phyloP scores from a whole-genome alignment of 2,797 vertebrate species.

The Sylvia borin region DNA sequence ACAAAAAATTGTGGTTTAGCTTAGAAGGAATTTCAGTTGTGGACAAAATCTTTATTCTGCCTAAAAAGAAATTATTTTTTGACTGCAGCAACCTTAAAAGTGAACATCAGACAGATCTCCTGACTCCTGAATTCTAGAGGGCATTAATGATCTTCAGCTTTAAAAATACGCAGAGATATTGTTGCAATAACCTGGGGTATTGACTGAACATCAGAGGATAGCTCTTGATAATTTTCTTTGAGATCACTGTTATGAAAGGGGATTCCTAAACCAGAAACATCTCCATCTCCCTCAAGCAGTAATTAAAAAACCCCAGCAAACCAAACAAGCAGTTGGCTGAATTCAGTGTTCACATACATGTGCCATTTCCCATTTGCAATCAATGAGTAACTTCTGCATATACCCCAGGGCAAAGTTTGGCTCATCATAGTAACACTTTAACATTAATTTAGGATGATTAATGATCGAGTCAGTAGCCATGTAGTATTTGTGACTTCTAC shows the following conservation, averaged over 20 bases:
- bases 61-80: not conserved
- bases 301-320: not conserved
- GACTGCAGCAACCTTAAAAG: not conserved
- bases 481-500: constrained; percentile 39
- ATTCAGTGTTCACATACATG: not conserved
- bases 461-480: constrained; percentile 27
- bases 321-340: not conserved
- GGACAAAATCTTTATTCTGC: not conserved
- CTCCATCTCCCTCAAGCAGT: not conserved
- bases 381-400: constrained; percentile 27
- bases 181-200: not conserved
- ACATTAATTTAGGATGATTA: constrained; percentile 51
- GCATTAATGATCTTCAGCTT: not conserved
- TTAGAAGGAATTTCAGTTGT: not conserved
- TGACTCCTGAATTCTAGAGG: not conserved
- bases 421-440: constrained; percentile 33
- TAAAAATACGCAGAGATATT: not conserved
- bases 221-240: not conserved
- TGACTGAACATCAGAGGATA: not conserved
- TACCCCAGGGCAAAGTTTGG: constrained; percentile 16
- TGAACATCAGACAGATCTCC: not conserved
- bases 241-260: not conserved
- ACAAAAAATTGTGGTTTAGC: not conserved
- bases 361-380: not conserved
- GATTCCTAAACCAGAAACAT: not conserved